Evolutionary conservation across 2,797 vertebrate species (phyloP).

Genomic region (Gambelia wislizenii): DNA sequence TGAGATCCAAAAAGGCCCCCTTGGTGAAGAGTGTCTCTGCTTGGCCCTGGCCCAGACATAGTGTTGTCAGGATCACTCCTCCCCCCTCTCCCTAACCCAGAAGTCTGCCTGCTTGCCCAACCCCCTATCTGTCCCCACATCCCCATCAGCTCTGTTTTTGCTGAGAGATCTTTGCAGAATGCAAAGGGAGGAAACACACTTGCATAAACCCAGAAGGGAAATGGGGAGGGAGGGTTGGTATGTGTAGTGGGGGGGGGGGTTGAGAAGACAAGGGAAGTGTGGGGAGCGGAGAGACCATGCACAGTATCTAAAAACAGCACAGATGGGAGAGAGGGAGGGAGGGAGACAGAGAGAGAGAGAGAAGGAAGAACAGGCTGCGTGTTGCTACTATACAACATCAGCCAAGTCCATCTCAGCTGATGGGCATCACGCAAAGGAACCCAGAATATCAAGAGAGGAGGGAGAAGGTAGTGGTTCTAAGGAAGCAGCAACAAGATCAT

Average conservation of each 20-base stretch:
- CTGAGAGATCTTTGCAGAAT: slow-evolving; percentile 50
- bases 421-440: background rate
- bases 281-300: background rate
- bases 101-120: background rate
- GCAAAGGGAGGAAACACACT: slow-evolving; percentile 40
- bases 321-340: background rate
- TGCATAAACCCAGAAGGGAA: slow-evolving; percentile 29
- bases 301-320: slow-evolving; percentile 39
- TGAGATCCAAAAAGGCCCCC: slow-evolving; percentile 39
- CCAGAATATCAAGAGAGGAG: background rate
- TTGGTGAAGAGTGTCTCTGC: slow-evolving; percentile 45
- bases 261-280: background rate
- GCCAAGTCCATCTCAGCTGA: background rate
- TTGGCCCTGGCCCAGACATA: slow-evolving; percentile 25
- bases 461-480: background rate
- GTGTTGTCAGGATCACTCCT: slow-evolving; percentile 10
- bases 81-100: background rate
- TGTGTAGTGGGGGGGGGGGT: background rate
- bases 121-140: slow-evolving; percentile 12
- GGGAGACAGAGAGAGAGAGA: background rate
- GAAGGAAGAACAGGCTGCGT: background rate
- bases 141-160: slow-evolving; percentile 38
- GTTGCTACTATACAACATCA: background rate
- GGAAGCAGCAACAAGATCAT: background rate
- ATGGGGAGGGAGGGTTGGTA: background rate